Evolutionary conservation across 2,797 vertebrate genomes (phyloP).

Genomic region (Epinephelus coioides): DNA sequence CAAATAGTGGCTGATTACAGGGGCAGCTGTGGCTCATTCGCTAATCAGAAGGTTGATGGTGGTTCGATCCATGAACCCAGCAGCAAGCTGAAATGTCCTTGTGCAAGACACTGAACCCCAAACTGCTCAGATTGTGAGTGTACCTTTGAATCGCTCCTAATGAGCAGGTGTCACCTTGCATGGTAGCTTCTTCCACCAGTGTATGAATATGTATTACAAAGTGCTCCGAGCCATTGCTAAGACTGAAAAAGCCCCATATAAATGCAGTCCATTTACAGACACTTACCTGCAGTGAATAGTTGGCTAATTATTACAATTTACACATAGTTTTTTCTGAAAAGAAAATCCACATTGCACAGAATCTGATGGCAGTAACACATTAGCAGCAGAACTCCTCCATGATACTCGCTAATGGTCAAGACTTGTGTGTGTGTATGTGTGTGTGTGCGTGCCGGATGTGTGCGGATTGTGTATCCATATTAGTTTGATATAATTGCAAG

Average conservation of each 20-base stretch:
- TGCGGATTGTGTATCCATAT: conserved; percentile 35
- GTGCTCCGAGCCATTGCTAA: too few species aligned
- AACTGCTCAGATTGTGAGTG: too few species aligned
- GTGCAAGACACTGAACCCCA: too few species aligned
- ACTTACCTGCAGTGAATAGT: background rate
- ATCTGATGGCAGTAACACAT: background rate
- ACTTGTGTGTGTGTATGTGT: conserved; percentile 6
- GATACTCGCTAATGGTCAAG: conserved; percentile 14
- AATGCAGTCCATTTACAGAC: background rate
- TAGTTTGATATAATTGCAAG: conserved; percentile 56
- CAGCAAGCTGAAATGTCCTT: too few species aligned
- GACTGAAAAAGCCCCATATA: too few species aligned
- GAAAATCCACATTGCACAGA: background rate
- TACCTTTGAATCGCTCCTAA: too few species aligned
- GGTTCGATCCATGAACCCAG: too few species aligned
- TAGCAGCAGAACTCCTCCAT: background rate
- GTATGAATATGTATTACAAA: too few species aligned
- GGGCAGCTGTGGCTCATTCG: too few species aligned
- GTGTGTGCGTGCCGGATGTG: background rate
- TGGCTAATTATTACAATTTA: background rate
- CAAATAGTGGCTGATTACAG: background rate
- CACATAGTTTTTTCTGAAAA: background rate
- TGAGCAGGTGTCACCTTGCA: too few species aligned
- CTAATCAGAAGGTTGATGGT: too few species aligned
- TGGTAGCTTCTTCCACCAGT: too few species aligned